Conservation (phyloP, 1,140 invertebrate genomes). For the Panulirus ornatus region DNA sequence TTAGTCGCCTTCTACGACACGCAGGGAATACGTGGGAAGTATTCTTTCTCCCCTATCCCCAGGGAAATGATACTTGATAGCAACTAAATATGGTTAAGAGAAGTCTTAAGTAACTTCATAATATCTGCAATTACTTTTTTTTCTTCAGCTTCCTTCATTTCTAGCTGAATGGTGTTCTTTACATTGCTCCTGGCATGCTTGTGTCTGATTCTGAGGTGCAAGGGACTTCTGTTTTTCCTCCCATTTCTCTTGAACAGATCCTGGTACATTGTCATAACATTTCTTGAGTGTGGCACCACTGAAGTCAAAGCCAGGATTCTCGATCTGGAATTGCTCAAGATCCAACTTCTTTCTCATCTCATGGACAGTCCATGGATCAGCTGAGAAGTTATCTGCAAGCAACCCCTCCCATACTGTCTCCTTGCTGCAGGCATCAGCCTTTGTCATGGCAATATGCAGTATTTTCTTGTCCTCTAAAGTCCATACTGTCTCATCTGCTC, state of each 20-base stretch:
- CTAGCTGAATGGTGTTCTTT: not conserved
- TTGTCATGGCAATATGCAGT: constrained; percentile 79
- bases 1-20: no score
- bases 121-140: no score
- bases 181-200: not conserved
- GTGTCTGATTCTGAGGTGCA: not conserved
- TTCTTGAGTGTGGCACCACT: constrained; percentile 80
- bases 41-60: no score
- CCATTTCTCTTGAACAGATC: constrained; percentile 35
- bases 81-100: no score
- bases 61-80: no score
- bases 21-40: no score
- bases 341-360: constrained; percentile 82
- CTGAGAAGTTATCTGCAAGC: constrained; percentile 78
- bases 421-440: constrained; percentile 78
- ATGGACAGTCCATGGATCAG: constrained; percentile 79
- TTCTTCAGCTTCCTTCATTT: constrained; percentile 30
- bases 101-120: no score
- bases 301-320: constrained; percentile 82
- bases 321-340: constrained; percentile 81
- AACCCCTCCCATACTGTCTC: constrained; percentile 81
- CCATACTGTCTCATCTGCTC: constrained; percentile 79
- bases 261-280: constrained; percentile 77
- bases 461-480: constrained; percentile 81
- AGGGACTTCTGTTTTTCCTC: constrained; percentile 42